These are phyloP conservation scores for Periparus ater DNA, from an alignment of 2,797 vertebrate species.

Conservation along the genomic window DNA sequence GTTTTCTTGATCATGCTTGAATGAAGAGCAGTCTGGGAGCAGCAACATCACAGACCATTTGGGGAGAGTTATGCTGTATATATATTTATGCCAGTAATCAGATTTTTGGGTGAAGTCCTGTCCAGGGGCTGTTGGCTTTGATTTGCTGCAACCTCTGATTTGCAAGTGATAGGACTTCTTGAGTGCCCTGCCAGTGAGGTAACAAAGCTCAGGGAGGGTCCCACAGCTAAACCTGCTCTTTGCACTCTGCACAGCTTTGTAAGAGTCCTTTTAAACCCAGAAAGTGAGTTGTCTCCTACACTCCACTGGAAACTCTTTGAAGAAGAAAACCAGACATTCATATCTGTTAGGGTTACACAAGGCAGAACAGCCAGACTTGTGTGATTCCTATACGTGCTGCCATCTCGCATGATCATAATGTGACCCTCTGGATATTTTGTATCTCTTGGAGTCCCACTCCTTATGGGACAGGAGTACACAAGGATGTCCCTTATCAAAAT, in stretches of 20 bases:
- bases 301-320: not conserved
- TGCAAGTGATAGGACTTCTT: not conserved
- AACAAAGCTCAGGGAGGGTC: not conserved
- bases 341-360: not conserved
- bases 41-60: not conserved
- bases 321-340: not conserved
- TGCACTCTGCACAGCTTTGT: not conserved
- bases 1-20: constrained; percentile 22
- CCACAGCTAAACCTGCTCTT: not conserved
- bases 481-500: not conserved
- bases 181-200: not conserved
- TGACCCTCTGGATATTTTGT: not conserved
- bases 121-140: not conserved
- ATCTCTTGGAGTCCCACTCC: not conserved
- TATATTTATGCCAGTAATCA: not conserved
- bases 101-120: not conserved
- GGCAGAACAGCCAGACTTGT: not conserved
- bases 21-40: not conserved
- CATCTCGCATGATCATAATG: not conserved
- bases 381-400: not conserved
- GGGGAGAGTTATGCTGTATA: not conserved
- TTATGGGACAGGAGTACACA: not conserved
- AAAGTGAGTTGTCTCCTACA: not conserved
- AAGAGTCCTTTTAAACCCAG: not conserved
- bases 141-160: not conserved